These are phyloP conservation scores for Sphenopsis melanotis DNA, from an alignment of 2,797 vertebrate species.

Conservation along the genomic window DNA sequence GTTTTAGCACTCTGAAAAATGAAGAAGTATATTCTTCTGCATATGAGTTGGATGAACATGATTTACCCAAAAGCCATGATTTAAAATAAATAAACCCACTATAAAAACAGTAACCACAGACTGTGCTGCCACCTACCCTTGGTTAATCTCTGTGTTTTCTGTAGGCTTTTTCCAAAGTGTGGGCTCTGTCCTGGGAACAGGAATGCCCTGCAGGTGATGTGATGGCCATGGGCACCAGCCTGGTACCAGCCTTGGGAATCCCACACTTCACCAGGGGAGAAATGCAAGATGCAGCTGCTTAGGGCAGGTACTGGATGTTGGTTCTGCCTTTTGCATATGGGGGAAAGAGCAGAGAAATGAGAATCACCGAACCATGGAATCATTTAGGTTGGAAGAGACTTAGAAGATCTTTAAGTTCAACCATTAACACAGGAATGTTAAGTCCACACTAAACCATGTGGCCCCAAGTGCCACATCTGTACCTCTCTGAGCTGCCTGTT, in stretches of 20 bases:
- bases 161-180: not conserved
- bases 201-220: not conserved
- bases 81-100: conserved; percentile 22
- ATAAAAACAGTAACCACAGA: conserved; percentile 25
- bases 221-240: not conserved
- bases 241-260: not conserved
- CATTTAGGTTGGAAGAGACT: not conserved
- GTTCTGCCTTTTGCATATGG: not conserved
- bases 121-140: conserved; percentile 56
- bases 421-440: not conserved
- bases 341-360: not conserved
- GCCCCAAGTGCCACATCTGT: not conserved
- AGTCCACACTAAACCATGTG: not conserved
- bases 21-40: not conserved
- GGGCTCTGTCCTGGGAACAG: not conserved
- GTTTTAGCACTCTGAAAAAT: not conserved
- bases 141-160: not conserved
- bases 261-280: not conserved
- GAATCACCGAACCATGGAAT: not conserved
- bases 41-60: not conserved
- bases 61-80: not conserved
- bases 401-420: not conserved
- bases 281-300: not conserved
- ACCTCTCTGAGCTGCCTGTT: not conserved
- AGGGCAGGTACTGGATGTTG: not conserved